Conservation (phyloP, 2,113 vertebrate species). For the Promerops cafer region DNA sequence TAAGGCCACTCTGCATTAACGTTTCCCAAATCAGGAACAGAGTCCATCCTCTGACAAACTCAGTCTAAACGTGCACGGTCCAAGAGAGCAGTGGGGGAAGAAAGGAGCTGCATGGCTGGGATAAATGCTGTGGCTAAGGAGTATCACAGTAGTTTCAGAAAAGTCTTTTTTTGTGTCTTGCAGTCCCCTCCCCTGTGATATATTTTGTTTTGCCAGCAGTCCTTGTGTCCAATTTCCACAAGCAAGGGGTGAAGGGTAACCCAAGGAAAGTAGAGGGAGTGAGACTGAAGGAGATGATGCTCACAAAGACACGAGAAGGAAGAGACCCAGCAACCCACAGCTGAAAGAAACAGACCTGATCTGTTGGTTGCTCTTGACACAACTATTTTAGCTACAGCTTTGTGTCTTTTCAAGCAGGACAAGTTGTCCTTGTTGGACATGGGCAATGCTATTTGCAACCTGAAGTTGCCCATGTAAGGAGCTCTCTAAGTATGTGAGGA, state of each 20-base stretch:
- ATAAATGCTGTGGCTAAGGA: neutral
- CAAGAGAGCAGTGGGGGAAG: neutral
- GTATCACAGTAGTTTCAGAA: neutral
- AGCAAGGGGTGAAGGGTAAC: neutral
- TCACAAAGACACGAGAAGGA: neutral
- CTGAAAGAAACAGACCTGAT: neutral
- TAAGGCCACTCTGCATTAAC: neutral
- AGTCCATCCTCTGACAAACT: neutral
- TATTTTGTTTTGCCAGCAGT: neutral
- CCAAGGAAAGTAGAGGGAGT: neutral
- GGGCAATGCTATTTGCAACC: neutral
- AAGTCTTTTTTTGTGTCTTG: neutral
- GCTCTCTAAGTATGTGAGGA: neutral
- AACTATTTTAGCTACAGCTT: neutral
- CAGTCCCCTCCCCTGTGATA: neutral
- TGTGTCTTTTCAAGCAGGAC: neutral
- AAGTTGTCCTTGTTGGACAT: neutral
- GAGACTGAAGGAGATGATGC: neutral
- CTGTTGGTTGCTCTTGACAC: neutral
- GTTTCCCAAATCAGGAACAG: neutral
- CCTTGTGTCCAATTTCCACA: neutral
- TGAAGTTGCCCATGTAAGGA: neutral
- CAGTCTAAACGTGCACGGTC: neutral
- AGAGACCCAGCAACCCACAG: neutral
- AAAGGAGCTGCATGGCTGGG: neutral